Evolutionary conservation across 2,113 vertebrate species (phyloP).

Genomic region (Oceanites oceanicus): DNA sequence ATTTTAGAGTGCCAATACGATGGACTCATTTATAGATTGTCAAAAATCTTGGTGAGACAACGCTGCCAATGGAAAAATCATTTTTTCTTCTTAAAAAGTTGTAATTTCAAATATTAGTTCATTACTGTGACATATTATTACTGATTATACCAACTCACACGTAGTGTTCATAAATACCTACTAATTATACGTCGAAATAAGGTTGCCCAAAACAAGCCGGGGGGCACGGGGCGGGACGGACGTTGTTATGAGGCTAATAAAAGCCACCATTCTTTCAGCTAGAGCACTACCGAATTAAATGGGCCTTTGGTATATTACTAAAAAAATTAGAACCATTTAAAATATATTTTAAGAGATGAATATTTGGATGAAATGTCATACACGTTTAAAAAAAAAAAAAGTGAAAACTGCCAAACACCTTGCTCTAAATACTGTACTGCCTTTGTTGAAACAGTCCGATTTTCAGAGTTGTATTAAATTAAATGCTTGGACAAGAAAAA

Average conservation of each 20-base stretch:
- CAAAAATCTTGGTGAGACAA: not conserved
- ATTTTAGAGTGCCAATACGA: not conserved
- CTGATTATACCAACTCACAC: not conserved
- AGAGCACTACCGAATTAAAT: not conserved
- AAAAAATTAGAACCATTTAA: not conserved
- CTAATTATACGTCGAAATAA: not conserved
- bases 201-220: not conserved
- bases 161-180: slow-evolving; percentile 13
- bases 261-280: not conserved
- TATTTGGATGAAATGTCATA: not conserved
- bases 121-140: not conserved
- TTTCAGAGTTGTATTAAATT: slow-evolving; percentile 70
- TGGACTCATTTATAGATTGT: not conserved
- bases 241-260: not conserved
- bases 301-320: not conserved
- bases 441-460: not conserved
- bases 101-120: not conserved
- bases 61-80: not conserved
- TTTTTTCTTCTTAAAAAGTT: not conserved
- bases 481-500: slow-evolving; percentile 80
- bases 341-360: not conserved
- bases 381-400: not conserved
- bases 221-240: not conserved
- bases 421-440: slow-evolving; percentile 4
- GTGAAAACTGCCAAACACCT: slow-evolving; percentile 19